Evolutionary conservation across 2,797 vertebrate species (phyloP).

Genomic region (Neosilurus mollespiculum): DNA sequence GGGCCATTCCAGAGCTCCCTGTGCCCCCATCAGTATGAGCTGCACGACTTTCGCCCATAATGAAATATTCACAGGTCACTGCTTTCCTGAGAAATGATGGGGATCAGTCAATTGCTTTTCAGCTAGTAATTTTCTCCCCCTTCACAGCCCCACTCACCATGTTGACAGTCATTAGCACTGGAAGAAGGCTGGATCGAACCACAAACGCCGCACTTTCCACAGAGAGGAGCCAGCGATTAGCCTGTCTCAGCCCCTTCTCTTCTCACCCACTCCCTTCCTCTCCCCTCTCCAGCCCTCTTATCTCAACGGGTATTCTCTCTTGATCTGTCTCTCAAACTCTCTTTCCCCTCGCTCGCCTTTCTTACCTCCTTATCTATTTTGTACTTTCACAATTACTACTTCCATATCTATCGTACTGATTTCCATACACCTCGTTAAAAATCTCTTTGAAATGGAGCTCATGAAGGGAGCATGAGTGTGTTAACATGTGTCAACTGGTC

Average conservation of each 20-base stretch:
- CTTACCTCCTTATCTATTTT: conserved; percentile 47
- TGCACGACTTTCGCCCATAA: conserved; percentile 85
- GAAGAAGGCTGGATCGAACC: conserved; percentile 66
- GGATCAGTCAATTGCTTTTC: conserved; percentile 89
- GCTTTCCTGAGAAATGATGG: conserved; percentile 92
- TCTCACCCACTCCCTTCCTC: conserved; percentile 45
- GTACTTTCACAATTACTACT: conserved; percentile 48
- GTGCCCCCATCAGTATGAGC: conserved; percentile 81
- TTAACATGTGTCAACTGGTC: conserved; percentile 53
- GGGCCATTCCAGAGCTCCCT: conserved; percentile 38
- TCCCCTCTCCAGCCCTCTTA: conserved; percentile 42
- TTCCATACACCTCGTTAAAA: conserved; percentile 50
- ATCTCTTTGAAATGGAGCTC: conserved; percentile 53
- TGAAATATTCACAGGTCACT: conserved; percentile 99
- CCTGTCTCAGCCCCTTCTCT: conserved; percentile 49
- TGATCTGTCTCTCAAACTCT: conserved; percentile 38
- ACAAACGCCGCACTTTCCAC: conserved; percentile 54
- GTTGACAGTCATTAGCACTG: conserved; percentile 79
- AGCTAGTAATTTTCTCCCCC: conserved; percentile 81
- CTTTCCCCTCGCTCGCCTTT: conserved; percentile 21
- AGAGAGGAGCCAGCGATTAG: conserved; percentile 55
- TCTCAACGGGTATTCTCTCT: conserved; percentile 40
- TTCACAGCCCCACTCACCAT: conserved; percentile 72
- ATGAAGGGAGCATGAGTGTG: conserved; percentile 7
- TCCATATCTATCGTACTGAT: conserved; percentile 49